phyloP scores from a whole-genome alignment of 2,888 invertebrate species.

The Acleris laterana region DNA sequence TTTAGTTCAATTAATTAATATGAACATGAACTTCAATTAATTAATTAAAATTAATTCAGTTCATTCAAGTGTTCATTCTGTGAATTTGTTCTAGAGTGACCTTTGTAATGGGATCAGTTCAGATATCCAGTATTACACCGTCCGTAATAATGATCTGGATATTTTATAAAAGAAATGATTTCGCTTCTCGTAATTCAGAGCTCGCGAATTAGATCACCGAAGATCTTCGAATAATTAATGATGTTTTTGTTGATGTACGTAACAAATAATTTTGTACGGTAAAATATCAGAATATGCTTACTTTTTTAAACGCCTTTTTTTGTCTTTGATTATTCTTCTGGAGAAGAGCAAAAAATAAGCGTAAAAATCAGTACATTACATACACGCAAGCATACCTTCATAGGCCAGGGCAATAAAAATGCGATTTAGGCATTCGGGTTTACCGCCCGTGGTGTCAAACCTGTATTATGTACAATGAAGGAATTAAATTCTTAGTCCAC shows the following conservation, averaged over 20 bases:
- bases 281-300: too few relatives aligned
- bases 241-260: neutral
- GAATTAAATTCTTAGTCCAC: too few relatives aligned
- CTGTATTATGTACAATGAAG: too few relatives aligned
- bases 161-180: slow-evolving; percentile 20
- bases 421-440: too few relatives aligned
- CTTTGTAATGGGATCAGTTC: slow-evolving; percentile 32
- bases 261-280: neutral
- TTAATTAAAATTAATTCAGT: slow-evolving; percentile 1
- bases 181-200: slow-evolving; percentile 13
- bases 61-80: slow-evolving; percentile 7
- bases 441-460: too few relatives aligned
- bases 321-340: too few relatives aligned
- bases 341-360: too few relatives aligned
- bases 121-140: slow-evolving; percentile 30
- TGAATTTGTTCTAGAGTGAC: slow-evolving; percentile 7
- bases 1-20: too few relatives aligned
- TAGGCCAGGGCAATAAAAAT: too few relatives aligned
- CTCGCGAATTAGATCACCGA: slow-evolving; percentile 13
- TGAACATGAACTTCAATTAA: neutral
- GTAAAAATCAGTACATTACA: too few relatives aligned
- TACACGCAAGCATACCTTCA: too few relatives aligned
- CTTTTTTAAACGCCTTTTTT: too few relatives aligned
- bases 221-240: neutral
- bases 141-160: slow-evolving; percentile 28